phyloP scores from a whole-genome alignment of 2,113 vertebrate genomes.

The Sinosuthora webbiana region DNA sequence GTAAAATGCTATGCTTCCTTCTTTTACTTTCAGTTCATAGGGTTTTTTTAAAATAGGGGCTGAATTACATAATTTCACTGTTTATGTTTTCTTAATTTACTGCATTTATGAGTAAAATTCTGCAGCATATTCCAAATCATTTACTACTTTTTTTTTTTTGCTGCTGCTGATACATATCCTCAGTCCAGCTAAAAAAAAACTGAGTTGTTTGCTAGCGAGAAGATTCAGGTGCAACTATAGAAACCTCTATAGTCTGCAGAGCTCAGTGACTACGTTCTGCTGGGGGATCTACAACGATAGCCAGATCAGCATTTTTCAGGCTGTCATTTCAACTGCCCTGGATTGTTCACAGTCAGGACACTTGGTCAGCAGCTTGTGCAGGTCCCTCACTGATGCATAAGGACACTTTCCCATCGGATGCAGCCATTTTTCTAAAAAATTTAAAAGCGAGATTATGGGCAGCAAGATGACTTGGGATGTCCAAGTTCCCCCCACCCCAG shows the following conservation, averaged over 20 bases:
- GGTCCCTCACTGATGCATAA: rapidly evolving
- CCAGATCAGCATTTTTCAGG: not conserved
- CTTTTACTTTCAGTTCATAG: not conserved
- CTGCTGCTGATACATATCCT: not conserved
- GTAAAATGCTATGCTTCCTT: not conserved
- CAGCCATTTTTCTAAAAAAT: not conserved
- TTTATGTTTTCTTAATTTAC: not conserved
- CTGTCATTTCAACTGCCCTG: not conserved
- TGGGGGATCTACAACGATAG: not conserved
- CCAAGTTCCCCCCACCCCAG: not conserved
- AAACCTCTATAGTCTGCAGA: not conserved
- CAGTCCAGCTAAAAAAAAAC: not conserved
- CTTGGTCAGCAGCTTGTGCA: rapidly evolving
- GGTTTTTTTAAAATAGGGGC: not conserved
- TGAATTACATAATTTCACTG: not conserved
- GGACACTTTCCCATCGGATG: not conserved
- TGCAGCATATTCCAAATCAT: not conserved
- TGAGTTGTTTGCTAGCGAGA: not conserved
- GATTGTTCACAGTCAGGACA: not conserved
- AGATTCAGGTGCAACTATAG: not conserved
- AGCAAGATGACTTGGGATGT: not conserved
- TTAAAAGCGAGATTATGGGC: not conserved
- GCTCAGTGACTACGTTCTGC: not conserved
- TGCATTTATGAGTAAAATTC: not conserved
- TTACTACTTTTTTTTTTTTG: not conserved